Evolutionary conservation across 2,113 vertebrate species (phyloP).

Genomic region (Enhydra lutris): DNA sequence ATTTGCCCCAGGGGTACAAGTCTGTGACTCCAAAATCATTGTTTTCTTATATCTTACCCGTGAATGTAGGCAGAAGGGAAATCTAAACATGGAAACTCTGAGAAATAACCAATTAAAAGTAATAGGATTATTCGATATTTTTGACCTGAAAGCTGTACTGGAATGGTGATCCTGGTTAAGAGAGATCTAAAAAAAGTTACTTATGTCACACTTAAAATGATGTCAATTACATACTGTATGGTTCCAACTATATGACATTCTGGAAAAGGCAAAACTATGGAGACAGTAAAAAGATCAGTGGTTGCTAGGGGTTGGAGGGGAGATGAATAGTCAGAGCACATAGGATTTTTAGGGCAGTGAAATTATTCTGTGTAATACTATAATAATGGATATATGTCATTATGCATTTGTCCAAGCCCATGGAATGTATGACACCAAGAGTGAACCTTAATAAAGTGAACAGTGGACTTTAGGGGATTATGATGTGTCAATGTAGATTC

Average conservation of each 20-base stretch:
- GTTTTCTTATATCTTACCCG: slow-evolving; percentile 55
- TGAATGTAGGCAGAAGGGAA: slow-evolving; percentile 48
- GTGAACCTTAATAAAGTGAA: background rate
- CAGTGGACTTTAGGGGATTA: background rate
- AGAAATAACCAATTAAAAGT: slow-evolving; percentile 67
- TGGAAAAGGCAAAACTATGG: background rate
- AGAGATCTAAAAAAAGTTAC: background rate
- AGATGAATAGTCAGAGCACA: background rate
- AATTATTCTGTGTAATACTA: background rate
- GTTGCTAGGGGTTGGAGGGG: background rate
- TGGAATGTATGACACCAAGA: background rate
- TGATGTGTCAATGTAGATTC: background rate
- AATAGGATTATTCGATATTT: slow-evolving; percentile 42
- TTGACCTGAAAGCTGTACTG: slow-evolving; percentile 35
- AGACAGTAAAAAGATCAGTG: background rate
- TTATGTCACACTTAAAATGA: background rate
- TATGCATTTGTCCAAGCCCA: background rate
- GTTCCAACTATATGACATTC: background rate
- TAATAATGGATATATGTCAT: background rate
- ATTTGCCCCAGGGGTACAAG: too few species aligned
- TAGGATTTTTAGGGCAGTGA: background rate
- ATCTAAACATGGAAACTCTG: slow-evolving; percentile 50
- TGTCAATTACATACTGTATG: background rate
- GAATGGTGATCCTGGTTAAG: background rate
- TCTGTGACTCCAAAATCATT: slow-evolving; percentile 25